phyloP scores from a whole-genome alignment of 2,797 vertebrate genomes.

The Telmatherina bonti region DNA sequence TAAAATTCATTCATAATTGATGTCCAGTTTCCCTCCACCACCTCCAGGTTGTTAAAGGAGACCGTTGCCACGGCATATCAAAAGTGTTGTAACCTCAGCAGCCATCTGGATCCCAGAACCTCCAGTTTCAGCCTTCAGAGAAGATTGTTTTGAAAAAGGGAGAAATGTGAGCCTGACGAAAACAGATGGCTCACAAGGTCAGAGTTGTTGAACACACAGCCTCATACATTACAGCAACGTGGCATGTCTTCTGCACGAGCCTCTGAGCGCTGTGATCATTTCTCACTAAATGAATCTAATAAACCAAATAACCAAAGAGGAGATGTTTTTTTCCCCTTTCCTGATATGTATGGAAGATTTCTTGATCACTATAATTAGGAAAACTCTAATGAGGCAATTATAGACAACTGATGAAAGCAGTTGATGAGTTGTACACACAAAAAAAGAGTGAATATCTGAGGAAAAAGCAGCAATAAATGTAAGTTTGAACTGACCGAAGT shows the following conservation, averaged over 20 bases:
- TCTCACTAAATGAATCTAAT: slow-evolving; percentile 60
- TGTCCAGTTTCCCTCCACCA: slow-evolving; percentile 52
- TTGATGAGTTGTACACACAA: slow-evolving; percentile 74
- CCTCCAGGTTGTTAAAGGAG: slow-evolving; percentile 34
- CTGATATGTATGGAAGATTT: slow-evolving; percentile 79
- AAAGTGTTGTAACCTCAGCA: slow-evolving; percentile 51
- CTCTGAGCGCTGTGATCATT: slow-evolving; percentile 39
- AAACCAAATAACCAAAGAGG: slow-evolving; percentile 57
- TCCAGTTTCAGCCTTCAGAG: slow-evolving; percentile 49
- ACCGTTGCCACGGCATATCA: slow-evolving; percentile 39
- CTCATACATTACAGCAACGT: slow-evolving; percentile 32
- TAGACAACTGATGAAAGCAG: slow-evolving; percentile 80
- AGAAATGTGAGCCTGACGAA: slow-evolving; percentile 65
- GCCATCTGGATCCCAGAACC: slow-evolving; percentile 68
- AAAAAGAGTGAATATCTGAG: slow-evolving; percentile 61
- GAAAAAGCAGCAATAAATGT: slow-evolving; percentile 65
- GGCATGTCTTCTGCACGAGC: slow-evolving; percentile 29
- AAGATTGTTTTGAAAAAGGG: slow-evolving; percentile 10
- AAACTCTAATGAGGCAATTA: slow-evolving; percentile 85
- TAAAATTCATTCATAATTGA: slow-evolving; percentile 33
- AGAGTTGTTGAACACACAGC: slow-evolving; percentile 56
- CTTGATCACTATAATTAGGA: slow-evolving; percentile 84
- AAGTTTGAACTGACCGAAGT: slow-evolving; percentile 74
- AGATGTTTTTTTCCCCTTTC: slow-evolving; percentile 40
- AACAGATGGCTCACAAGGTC: slow-evolving; percentile 75